Evolutionary conservation across 2,797 vertebrate genomes (phyloP).

Genomic region (Halcyon leucocephala): DNA sequence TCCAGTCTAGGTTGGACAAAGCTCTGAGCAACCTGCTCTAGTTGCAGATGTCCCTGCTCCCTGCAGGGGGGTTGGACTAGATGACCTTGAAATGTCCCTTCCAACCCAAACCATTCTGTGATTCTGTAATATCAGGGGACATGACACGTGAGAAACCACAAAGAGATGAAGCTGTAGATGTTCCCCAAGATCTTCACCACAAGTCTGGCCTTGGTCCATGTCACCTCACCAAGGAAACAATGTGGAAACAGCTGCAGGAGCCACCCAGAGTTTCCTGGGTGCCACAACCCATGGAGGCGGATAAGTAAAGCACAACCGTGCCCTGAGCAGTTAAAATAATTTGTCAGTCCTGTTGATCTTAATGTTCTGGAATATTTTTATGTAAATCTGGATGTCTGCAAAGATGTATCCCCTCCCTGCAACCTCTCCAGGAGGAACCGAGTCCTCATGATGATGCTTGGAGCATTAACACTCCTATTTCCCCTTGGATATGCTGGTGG

Average conservation of each 20-base stretch:
- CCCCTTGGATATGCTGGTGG: neutral
- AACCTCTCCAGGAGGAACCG: neutral
- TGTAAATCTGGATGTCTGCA: neutral
- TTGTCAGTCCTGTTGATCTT: neutral
- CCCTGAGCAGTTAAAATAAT: neutral
- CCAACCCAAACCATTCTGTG: too few species aligned
- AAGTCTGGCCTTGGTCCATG: neutral
- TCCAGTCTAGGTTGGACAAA: fast-evolving
- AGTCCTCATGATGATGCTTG: neutral
- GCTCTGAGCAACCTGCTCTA: neutral
- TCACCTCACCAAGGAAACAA: neutral
- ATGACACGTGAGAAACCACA: fast-evolving
- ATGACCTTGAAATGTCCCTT: fast-evolving
- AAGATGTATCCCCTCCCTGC: neutral
- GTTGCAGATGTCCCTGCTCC: neutral
- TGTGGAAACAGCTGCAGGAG: neutral
- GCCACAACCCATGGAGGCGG: neutral
- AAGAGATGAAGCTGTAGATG: neutral
- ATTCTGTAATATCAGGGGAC: neutral
- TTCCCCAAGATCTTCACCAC: neutral
- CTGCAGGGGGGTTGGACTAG: too few species aligned
- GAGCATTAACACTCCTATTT: neutral
- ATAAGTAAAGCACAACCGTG: neutral
- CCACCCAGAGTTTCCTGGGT: fast-evolving
- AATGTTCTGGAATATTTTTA: neutral